These are phyloP conservation scores for Syrmaticus mikado DNA, from an alignment of 2,113 vertebrate genomes.

Conservation along the genomic window DNA sequence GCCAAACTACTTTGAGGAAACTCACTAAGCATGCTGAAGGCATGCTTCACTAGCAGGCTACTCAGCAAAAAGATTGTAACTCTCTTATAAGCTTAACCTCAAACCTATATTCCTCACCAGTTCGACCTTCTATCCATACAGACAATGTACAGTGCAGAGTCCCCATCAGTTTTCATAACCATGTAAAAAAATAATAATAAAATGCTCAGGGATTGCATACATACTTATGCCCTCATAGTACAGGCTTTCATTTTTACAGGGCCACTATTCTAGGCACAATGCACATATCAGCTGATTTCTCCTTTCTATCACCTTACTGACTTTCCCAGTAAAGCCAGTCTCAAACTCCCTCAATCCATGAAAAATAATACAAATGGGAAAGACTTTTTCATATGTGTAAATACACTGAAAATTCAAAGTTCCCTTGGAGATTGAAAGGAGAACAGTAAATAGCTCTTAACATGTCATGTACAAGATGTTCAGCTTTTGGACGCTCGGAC, in stretches of 20 bases:
- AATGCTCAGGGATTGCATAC: background rate
- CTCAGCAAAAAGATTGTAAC: background rate
- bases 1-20: background rate
- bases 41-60: background rate
- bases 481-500: background rate
- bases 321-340: background rate
- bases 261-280: background rate
- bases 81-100: background rate
- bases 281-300: background rate
- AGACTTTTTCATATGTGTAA: background rate
- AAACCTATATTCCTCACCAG: background rate
- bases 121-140: background rate
- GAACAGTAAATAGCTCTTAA: background rate
- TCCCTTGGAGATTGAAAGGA: background rate
- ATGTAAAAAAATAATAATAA: background rate
- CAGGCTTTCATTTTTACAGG: background rate
- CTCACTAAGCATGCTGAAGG: background rate
- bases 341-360: background rate
- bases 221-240: background rate
- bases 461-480: rapidly evolving
- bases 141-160: background rate
- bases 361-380: background rate
- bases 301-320: background rate
- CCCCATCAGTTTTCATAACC: background rate
- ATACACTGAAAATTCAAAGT: background rate